Conservation (phyloP, 2,888 invertebrate genomes). For the Chelonus formosanus region DNA sequence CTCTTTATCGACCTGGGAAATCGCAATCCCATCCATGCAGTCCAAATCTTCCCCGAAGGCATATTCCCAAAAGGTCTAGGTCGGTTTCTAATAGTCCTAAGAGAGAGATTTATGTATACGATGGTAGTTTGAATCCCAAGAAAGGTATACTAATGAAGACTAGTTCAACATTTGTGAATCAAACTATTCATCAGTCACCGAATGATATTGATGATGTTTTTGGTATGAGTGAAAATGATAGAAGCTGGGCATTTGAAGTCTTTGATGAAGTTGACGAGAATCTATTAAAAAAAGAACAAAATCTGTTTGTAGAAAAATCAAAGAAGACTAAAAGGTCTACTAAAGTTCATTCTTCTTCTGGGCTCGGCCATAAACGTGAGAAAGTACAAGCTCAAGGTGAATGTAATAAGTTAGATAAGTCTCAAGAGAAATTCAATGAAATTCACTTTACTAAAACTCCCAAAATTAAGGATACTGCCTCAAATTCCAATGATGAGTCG, state of each 20-base stretch:
- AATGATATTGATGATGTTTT: conserved; percentile 34
- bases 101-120: conserved; percentile 53
- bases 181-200: conserved; percentile 16
- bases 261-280: conserved; percentile 33
- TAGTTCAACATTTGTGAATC: background rate
- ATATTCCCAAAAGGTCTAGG: conserved; percentile 39
- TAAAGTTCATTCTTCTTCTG: background rate
- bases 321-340: conserved; percentile 1
- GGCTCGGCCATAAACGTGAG: background rate
- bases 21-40: conserved; percentile 42
- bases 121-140: conserved; percentile 58
- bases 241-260: conserved; percentile 40
- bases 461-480: conserved; percentile 10
- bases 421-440: conserved; percentile 21
- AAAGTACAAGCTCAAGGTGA: conserved; percentile 5
- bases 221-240: conserved; percentile 36
- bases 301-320: conserved; percentile 11
- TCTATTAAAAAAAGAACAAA: conserved; percentile 5
- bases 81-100: conserved; percentile 54
- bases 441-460: conserved; percentile 15
- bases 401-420: conserved; percentile 9
- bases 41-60: conserved; percentile 39
- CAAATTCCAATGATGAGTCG: background rate
- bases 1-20: conserved; percentile 43
- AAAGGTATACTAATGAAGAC: conserved; percentile 56